Conservation (phyloP, 2,797 vertebrate genomes). For the Chaetodon trifasciatus region DNA sequence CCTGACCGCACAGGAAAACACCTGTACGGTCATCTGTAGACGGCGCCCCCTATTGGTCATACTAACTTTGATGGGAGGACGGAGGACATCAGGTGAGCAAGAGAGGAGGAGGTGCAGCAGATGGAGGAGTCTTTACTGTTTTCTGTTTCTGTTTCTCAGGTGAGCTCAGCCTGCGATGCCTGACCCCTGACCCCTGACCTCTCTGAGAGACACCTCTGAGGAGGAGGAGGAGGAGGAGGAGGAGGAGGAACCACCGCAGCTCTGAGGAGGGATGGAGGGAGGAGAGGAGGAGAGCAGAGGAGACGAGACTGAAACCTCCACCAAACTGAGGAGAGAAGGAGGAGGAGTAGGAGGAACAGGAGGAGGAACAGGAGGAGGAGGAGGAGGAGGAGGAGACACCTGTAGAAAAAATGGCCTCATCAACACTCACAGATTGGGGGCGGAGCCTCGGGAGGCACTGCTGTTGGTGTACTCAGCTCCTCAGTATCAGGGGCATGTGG, state of each 20-base stretch:
- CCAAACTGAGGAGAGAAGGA: slow-evolving; percentile 72
- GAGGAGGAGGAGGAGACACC: slow-evolving; percentile 55
- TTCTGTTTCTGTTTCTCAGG: slow-evolving; percentile 73
- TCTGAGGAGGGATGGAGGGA: slow-evolving; percentile 83
- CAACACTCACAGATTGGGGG: slow-evolving; percentile 88
- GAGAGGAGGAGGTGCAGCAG: too few relatives aligned
- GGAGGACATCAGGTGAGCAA: too few relatives aligned
- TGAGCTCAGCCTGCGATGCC: slow-evolving; percentile 79
- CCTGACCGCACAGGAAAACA: too few relatives aligned
- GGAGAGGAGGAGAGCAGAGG: slow-evolving; percentile 43
- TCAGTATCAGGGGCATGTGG: slow-evolving; percentile 87
- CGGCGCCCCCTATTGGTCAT: too few relatives aligned
- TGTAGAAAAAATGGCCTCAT: slow-evolving; percentile 90
- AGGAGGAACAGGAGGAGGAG: slow-evolving; percentile 54
- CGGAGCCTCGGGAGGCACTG: slow-evolving; percentile 87
- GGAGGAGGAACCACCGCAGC: slow-evolving; percentile 18
- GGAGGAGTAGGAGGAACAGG: slow-evolving; percentile 39
- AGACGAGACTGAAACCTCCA: slow-evolving; percentile 79
- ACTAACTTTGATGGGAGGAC: too few relatives aligned
- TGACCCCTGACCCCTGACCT: slow-evolving; percentile 70
- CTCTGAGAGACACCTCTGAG: slow-evolving; percentile 49
- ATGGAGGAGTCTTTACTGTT: neutral
- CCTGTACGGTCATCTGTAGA: too few relatives aligned
- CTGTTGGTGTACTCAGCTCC: slow-evolving; percentile 89
- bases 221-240: slow-evolving; percentile 12